Evolutionary conservation across 2,113 vertebrate genomes (phyloP), one percentile per base, ranked within the genome.

Genomic region (Motacilla alba): DNA sequence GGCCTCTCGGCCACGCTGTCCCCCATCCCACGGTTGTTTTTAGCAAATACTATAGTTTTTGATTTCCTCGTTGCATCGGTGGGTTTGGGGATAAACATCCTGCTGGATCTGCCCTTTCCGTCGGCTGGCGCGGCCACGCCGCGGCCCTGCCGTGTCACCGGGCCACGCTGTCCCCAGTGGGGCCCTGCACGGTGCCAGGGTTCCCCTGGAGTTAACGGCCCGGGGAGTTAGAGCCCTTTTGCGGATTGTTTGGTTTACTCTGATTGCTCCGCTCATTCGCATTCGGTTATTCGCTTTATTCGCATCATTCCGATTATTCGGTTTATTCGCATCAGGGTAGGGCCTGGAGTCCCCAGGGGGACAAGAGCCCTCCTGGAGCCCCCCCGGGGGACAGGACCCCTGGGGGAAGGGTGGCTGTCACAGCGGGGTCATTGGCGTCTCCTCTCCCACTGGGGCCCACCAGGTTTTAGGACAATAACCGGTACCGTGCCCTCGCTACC

Each of bases 11-110:
- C 14, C 21, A 5, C 4, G 0, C 22, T 47, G 30, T 19, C 2
- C 53, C 39, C 72, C 49, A 10, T 15, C 44, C 9, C 2, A 15
- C 0, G 58, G 30, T 46, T 15, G 1, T 5, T 13, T 47, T 11
- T 27, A 20, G 74, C 22, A 14, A 52, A 33, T 33, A 7, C 22
- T 2, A 9, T 8, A 0, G 0, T 8, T 47, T 81, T 53, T 7
- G 4, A 33, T 53, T 49, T 52, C 41, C 70, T 75, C 4, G 0
- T 8, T 1, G 28, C 6, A 2, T 17, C 35, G 0, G 28, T 26
- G n/a, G 56, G 22, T 35, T 11, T 9, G 82, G 75, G 73, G 31
- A 41, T 26, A 28, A 44, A 33, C 35, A 16, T 16, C 47, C 37
- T 31, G 55, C 46, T 0, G 1, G n/a, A 19, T 0, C 66, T 31